Conservation (phyloP, 1,140 invertebrate genomes). For the Caenorhabditis tropicalis region DNA sequence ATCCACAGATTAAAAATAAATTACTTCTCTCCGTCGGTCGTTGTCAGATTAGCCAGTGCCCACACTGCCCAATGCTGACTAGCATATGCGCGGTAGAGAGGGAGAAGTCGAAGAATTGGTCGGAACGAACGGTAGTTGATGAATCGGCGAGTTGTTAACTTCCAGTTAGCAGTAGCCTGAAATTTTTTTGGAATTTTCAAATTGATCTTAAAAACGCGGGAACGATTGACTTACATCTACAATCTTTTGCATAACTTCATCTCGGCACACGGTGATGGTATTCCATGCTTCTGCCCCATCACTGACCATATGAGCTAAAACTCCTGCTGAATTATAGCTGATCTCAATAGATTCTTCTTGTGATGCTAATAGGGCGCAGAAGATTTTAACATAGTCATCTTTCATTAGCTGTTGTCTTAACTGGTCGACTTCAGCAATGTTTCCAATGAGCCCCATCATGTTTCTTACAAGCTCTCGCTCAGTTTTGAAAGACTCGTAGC, state of each 20-base stretch:
- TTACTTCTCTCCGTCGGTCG: slow-evolving; percentile 81
- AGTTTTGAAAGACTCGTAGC: slow-evolving; percentile 62
- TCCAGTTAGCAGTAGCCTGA: slow-evolving; percentile 85
- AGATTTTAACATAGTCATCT: slow-evolving; percentile 83
- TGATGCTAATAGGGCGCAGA: slow-evolving; percentile 82
- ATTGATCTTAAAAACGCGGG: neutral
- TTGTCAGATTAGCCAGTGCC: slow-evolving; percentile 92
- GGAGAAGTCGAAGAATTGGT: slow-evolving; percentile 65
- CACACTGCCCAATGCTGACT: slow-evolving; percentile 75
- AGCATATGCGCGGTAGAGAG: slow-evolving; percentile 63
- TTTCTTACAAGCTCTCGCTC: slow-evolving; percentile 67
- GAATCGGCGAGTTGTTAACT: slow-evolving; percentile 84
- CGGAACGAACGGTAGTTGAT: slow-evolving; percentile 86
- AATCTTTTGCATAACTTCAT: slow-evolving; percentile 82
- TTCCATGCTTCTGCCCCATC: slow-evolving; percentile 87
- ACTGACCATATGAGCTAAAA: slow-evolving; percentile 90
- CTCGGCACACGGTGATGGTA: slow-evolving; percentile 78
- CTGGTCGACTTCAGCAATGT: slow-evolving; percentile 89
- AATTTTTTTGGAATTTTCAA: slow-evolving; percentile 55
- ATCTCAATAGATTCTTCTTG: slow-evolving; percentile 92
- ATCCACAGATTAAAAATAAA: slow-evolving; percentile 80
- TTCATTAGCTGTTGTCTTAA: slow-evolving; percentile 87
- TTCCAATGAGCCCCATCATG: slow-evolving; percentile 81
- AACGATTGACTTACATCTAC: slow-evolving; percentile 72
- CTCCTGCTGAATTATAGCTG: slow-evolving; percentile 94